phyloP scores from a whole-genome alignment of 2,797 vertebrate genomes.

The Enteromius radiatus region DNA sequence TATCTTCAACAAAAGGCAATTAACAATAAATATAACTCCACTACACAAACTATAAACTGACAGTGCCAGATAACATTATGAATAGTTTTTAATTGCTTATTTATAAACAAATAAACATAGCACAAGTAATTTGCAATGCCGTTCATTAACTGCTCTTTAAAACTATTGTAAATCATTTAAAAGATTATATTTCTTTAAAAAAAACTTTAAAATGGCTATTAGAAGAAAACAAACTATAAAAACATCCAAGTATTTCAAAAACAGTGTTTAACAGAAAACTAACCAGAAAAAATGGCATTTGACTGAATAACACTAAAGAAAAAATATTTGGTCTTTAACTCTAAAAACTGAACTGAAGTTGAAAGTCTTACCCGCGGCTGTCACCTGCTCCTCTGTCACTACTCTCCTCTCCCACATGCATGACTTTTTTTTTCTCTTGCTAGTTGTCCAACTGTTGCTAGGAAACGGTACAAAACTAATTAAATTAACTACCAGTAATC shows the following conservation, averaged over 20 bases:
- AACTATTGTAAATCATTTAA: not conserved
- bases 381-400: conserved; percentile 21
- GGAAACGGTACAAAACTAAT: conserved; percentile 65
- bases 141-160: not conserved
- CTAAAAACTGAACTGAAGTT: not conserved
- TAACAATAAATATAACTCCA: not conserved
- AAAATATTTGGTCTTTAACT: not conserved
- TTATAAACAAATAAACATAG: not conserved
- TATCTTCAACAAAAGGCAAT: not conserved
- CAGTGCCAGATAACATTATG: not conserved
- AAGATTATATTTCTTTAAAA: not conserved
- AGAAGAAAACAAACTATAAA: not conserved
- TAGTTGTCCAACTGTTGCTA: conserved; percentile 71
- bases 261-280: not conserved
- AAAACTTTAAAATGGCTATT: not conserved
- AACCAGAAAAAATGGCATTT: not conserved
- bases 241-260: not conserved
- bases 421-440: conserved; percentile 46
- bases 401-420: conserved; percentile 23
- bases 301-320: not conserved
- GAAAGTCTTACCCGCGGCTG: conserved; percentile 49
- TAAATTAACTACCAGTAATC: conserved; percentile 50
- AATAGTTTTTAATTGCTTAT: not conserved
- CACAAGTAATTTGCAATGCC: not conserved
- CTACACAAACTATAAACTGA: not conserved